Percentiles rank a stretch among this genome's conserved stretches.
phyloP scores from a whole-genome alignment of 2,113 vertebrate species.

The Brevimyrus niger region DNA sequence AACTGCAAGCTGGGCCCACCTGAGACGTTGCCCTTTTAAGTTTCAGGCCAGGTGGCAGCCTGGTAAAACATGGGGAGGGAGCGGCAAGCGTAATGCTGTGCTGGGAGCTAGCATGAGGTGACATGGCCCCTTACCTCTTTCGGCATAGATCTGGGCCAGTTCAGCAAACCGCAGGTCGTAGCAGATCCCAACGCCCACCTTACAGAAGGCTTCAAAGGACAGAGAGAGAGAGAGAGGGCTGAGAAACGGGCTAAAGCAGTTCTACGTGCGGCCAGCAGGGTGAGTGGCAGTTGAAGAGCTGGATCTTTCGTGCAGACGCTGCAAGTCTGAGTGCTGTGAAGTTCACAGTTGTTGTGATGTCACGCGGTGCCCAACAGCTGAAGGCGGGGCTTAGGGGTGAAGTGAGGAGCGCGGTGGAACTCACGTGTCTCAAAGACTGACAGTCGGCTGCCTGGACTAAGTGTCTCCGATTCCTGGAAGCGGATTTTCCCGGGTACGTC shows the following conservation, averaged over 20 bases:
- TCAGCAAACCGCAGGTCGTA: slow-evolving; percentile 94
- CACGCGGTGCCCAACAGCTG: not conserved
- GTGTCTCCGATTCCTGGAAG: slow-evolving; percentile 89
- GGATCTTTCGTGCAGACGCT: not conserved
- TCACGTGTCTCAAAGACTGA: slow-evolving; percentile 86
- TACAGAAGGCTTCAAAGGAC: slow-evolving; percentile 76
- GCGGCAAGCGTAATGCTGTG: not conserved
- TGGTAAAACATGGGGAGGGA: not conserved
- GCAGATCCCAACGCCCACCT: slow-evolving; percentile 92
- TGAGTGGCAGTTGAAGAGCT: not conserved
- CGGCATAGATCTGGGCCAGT: slow-evolving; percentile 85
- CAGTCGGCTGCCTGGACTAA: slow-evolving; percentile 77
- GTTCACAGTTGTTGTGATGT: not conserved
- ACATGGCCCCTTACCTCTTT: slow-evolving; percentile 66
- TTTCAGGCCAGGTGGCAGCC: not conserved
- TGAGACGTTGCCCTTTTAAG: not conserved
- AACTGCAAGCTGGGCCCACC: not conserved
- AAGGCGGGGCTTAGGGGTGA: not conserved
- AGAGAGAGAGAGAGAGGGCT: not conserved
- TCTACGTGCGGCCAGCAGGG: not conserved
- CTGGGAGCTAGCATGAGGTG: not conserved
- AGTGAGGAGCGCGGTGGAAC: slow-evolving; percentile 35
- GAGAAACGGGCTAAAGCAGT: not conserved
- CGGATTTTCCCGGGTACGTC: slow-evolving; percentile 87
- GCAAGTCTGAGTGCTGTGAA: not conserved